Conservation (phyloP, 2,113 vertebrate genomes). For the Chloropsis cyanopogon region DNA sequence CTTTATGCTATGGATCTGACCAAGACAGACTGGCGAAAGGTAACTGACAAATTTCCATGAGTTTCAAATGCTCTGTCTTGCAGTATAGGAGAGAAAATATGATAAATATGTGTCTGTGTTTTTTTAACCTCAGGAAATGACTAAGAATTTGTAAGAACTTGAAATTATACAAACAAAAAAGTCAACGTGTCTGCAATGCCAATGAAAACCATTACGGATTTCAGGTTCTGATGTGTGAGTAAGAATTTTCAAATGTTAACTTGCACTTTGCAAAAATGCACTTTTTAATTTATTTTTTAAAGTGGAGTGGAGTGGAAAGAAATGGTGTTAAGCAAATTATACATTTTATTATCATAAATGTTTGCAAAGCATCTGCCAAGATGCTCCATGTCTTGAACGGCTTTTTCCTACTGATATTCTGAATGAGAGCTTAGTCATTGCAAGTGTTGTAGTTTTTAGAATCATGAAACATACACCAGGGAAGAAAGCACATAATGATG, state of each 20-base stretch:
- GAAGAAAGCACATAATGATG: background rate
- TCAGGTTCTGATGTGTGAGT: background rate
- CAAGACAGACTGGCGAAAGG: background rate
- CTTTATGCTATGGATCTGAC: background rate
- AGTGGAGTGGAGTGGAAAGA: background rate
- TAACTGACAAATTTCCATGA: background rate
- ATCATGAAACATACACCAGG: background rate
- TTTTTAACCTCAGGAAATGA: background rate
- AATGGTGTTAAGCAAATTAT: background rate
- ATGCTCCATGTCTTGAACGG: background rate
- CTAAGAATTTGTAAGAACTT: background rate
- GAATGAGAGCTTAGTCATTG: background rate
- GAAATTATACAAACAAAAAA: background rate
- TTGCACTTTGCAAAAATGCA: background rate
- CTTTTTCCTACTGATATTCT: background rate
- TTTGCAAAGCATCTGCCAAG: background rate
- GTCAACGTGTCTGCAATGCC: background rate
- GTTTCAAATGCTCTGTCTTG: background rate
- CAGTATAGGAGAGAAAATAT: background rate
- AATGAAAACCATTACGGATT: background rate
- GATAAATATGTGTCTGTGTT: background rate
- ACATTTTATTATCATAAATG: background rate
- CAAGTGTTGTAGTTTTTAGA: background rate
- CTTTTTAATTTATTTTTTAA: background rate
- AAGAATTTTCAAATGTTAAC: background rate